Percentiles rank a stretch among this genome's conserved stretches.
Evolutionary conservation across 2,113 vertebrate genomes (phyloP).

Genomic region (Orycteropus afer): DNA sequence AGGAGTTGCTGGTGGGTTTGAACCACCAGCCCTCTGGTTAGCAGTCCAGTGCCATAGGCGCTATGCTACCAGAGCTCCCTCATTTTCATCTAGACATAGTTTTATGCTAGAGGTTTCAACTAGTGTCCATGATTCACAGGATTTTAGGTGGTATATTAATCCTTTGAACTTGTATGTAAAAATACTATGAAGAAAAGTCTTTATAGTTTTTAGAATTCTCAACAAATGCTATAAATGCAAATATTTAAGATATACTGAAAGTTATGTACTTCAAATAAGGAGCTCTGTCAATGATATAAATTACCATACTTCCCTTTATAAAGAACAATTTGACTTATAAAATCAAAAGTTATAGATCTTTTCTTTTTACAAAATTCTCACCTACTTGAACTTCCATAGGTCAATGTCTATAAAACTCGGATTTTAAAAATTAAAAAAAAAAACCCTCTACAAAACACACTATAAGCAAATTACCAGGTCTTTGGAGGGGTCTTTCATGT

Average conservation of each 20-base stretch:
- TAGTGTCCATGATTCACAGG: not conserved
- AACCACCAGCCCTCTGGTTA: too few relatives aligned
- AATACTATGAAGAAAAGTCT: not conserved
- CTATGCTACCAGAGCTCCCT: too few relatives aligned
- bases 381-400: not conserved
- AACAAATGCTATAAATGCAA: not conserved
- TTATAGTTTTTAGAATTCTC: not conserved
- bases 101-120: not conserved
- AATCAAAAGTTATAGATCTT: not conserved
- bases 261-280: not conserved
- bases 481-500: not conserved
- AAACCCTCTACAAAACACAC: not conserved
- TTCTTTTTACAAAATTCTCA: not conserved
- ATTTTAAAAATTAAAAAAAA: not conserved
- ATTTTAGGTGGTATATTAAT: not conserved
- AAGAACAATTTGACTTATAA: not conserved
- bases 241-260: not conserved
- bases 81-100: not conserved
- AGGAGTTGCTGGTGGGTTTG: too few relatives aligned
- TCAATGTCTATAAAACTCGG: not conserved
- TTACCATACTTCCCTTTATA: not conserved
- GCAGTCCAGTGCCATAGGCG: too few relatives aligned
- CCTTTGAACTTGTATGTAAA: not conserved
- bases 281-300: not conserved
- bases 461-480: not conserved